Evolutionary conservation across 2,888 invertebrate species (phyloP).

Genomic region (Blastobasis adustella): DNA sequence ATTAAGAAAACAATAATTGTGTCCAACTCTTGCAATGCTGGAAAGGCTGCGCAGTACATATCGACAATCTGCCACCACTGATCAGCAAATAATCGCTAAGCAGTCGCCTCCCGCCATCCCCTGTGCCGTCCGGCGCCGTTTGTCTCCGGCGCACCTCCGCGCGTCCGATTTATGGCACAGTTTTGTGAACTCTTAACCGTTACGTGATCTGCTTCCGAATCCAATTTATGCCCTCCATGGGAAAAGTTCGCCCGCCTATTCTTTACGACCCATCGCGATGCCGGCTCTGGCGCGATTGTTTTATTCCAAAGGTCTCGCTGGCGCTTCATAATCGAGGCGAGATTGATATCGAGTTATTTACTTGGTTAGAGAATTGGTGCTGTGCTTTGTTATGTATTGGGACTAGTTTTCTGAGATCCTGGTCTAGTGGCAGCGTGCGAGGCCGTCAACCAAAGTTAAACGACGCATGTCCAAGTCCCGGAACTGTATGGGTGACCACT

Average conservation of each 20-base stretch:
- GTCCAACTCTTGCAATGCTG: not conserved
- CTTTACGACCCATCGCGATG: conserved; percentile 63
- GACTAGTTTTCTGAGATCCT: too few relatives aligned
- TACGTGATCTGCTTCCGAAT: conserved; percentile 74
- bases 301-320: conserved; percentile 13
- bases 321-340: too few relatives aligned
- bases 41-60: not conserved
- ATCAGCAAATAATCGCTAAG: not conserved
- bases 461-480: too few relatives aligned
- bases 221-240: conserved; percentile 72
- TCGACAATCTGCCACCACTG: not conserved
- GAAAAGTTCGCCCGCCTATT: conserved; percentile 63
- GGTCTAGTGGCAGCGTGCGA: too few relatives aligned
- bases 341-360: too few relatives aligned
- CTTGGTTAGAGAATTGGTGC: too few relatives aligned
- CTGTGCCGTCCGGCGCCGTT: conserved; percentile 49
- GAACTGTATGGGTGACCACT: too few relatives aligned
- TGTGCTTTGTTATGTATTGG: too few relatives aligned
- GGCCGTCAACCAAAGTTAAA: too few relatives aligned
- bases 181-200: conserved; percentile 75
- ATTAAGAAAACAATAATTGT: not conserved
- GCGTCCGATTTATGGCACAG: conserved; percentile 73
- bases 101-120: not conserved
- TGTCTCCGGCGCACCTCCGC: conserved; percentile 72
- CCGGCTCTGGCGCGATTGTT: conserved; percentile 34